Conservation (phyloP, 2,797 vertebrate species). For the Tapirus indicus region DNA sequence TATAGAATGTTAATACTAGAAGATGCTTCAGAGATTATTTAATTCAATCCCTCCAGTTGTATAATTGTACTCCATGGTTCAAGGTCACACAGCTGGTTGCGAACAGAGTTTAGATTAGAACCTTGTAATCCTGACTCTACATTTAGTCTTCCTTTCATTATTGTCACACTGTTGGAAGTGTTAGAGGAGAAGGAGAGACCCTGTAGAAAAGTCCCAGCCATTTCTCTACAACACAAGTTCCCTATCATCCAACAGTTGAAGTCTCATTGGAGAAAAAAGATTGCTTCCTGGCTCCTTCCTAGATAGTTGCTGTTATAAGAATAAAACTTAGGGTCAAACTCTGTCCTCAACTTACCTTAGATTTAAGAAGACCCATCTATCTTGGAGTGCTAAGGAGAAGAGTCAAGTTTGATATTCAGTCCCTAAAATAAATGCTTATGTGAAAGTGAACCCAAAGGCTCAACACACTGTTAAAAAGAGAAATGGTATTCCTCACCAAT, state of each 20-base stretch:
- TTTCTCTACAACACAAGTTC: background rate
- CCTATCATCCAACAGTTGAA: background rate
- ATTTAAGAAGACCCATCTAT: background rate
- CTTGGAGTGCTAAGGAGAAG: background rate
- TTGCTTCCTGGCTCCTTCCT: background rate
- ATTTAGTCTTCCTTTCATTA: background rate
- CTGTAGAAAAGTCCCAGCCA: background rate
- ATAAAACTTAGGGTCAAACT: background rate
- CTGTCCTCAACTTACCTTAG: background rate
- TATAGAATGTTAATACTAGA: background rate
- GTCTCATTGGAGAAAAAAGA: background rate
- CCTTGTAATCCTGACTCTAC: background rate
- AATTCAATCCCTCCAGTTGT: background rate
- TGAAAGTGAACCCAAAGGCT: background rate
- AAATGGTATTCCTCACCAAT: background rate
- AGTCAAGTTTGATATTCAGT: background rate
- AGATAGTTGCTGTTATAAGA: slow-evolving; percentile 29
- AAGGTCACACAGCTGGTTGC: background rate
- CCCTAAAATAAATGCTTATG: background rate
- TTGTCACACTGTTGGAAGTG: background rate
- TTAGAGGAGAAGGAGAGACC: background rate
- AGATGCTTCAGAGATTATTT: background rate
- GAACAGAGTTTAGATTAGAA: background rate
- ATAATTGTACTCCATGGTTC: background rate
- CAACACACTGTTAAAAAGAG: background rate